Percentiles rank a stretch among this genome's conserved stretches.
Conservation (phyloP, 2,888 invertebrate genomes). For the Lithodes maja region DNA sequence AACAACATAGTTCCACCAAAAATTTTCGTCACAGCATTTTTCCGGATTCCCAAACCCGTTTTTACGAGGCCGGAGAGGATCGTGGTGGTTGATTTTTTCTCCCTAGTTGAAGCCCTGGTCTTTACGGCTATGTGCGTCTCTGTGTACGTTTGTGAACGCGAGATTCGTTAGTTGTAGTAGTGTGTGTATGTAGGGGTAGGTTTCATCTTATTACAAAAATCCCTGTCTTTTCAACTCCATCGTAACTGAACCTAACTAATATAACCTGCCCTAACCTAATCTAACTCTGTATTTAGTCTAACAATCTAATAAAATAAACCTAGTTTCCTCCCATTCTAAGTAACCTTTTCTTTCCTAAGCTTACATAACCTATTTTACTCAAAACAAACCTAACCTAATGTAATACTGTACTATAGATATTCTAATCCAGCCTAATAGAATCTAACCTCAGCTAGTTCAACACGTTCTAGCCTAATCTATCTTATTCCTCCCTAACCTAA, state of each 20-base stretch:
- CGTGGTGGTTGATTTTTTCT: not conserved
- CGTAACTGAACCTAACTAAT: too few species aligned
- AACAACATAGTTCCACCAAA: not conserved
- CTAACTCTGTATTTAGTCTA: too few species aligned
- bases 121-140: constrained; percentile 33
- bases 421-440: not conserved
- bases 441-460: not conserved
- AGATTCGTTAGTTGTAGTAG: too few species aligned
- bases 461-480: not conserved
- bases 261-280: too few species aligned
- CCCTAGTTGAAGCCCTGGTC: constrained; percentile 48
- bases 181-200: too few species aligned
- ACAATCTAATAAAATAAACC: too few species aligned
- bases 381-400: not conserved
- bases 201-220: too few species aligned
- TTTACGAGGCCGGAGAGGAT: constrained; percentile 2
- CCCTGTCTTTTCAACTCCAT: too few species aligned
- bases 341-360: not conserved
- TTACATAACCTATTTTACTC: not conserved
- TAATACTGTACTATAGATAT: not conserved
- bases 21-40: not conserved
- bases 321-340: too few species aligned
- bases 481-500: not conserved
- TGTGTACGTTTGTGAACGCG: not conserved
- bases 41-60: not conserved